These are phyloP conservation scores for Zaprionus ghesquierei DNA, from an alignment of 1,140 invertebrate species.

Conservation along the genomic window DNA sequence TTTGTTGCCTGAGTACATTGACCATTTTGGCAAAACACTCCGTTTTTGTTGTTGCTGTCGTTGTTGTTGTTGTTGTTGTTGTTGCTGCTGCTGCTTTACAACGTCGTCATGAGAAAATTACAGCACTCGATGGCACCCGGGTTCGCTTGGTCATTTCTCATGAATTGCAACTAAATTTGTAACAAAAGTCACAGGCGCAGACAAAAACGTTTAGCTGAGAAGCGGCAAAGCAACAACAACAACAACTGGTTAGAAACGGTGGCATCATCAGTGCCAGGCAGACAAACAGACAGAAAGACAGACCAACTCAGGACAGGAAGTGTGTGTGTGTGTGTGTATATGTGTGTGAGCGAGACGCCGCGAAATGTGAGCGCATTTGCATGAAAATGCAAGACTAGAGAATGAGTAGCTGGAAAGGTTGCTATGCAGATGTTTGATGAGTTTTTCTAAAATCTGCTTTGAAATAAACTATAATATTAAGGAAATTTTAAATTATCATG, in stretches of 20 bases:
- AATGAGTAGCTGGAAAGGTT: background rate
- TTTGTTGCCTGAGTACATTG: slow-evolving; percentile 57
- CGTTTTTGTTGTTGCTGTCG: background rate
- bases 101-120: slow-evolving; percentile 69
- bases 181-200: slow-evolving; percentile 51
- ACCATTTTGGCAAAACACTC: slow-evolving; percentile 65
- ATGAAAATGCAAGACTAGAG: background rate
- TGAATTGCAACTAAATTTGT: slow-evolving; percentile 77
- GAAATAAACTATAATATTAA: no score
- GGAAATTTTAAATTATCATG: no score
- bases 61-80: slow-evolving; percentile 6
- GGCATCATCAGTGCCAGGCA: slow-evolving; percentile 42
- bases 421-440: background rate
- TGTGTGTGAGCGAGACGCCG: slow-evolving; percentile 24
- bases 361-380: slow-evolving; percentile 5
- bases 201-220: slow-evolving; percentile 29
- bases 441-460: no score
- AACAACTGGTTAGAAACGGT: slow-evolving; percentile 54
- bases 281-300: background rate
- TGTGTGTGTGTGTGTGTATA: slow-evolving; percentile 12
- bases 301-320: background rate
- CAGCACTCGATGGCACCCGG: slow-evolving; percentile 54
- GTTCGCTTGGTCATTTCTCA: slow-evolving; percentile 49
- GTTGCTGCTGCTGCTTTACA: slow-evolving; percentile 25
- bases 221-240: slow-evolving; percentile 7